Conservation (phyloP, 2,113 vertebrate genomes). For the Casuarius casuarius region DNA sequence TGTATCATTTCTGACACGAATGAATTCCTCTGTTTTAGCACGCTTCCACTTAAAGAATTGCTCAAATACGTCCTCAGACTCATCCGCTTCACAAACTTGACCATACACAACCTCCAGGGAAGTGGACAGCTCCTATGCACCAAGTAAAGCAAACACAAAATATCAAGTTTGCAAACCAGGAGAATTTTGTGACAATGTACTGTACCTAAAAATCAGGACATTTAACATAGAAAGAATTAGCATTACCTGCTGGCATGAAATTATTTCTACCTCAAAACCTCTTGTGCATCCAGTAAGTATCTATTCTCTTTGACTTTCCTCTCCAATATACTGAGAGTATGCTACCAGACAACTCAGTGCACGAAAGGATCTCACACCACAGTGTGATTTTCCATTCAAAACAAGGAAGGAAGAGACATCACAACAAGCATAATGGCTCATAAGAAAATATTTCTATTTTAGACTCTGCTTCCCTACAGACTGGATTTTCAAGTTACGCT, state of each 20-base stretch:
- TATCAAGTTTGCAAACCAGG: neutral
- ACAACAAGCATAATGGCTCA: neutral
- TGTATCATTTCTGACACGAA: constrained; percentile 64
- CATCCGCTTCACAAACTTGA: constrained; percentile 35
- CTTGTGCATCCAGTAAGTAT: neutral
- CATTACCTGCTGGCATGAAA: neutral
- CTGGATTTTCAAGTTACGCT: neutral
- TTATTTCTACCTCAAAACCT: neutral
- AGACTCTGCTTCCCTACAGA: neutral
- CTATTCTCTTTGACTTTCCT: neutral
- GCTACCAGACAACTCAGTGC: neutral
- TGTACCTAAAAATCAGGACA: neutral
- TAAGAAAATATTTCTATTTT: neutral
- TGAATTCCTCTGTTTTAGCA: constrained; percentile 67
- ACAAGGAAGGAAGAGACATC: neutral
- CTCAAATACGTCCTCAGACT: constrained; percentile 67
- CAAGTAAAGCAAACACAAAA: neutral
- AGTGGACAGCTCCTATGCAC: constrained; percentile 63
- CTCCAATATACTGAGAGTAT: neutral
- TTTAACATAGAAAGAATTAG: neutral
- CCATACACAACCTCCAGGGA: constrained; percentile 69
- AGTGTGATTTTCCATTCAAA: neutral
- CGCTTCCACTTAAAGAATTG: constrained; percentile 76
- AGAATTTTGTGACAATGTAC: neutral
- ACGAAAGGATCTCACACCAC: neutral